Percentiles rank a stretch among this genome's conserved stretches.
Evolutionary conservation across 2,113 vertebrate genomes (phyloP).

Genomic region (Butorides virescens): DNA sequence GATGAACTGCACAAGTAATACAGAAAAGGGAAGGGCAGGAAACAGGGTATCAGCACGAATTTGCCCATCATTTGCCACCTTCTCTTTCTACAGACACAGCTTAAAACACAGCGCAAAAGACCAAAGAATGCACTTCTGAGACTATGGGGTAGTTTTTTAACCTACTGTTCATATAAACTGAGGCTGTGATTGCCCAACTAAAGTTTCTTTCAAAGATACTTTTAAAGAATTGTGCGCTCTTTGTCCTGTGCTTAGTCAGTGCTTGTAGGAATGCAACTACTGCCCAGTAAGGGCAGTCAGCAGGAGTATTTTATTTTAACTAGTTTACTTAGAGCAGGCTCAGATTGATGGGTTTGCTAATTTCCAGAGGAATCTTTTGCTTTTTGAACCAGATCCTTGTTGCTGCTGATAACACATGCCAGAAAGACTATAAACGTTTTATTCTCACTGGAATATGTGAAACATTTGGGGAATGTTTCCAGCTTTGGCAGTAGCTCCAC

Average conservation of each 20-base stretch:
- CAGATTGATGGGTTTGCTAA: neutral
- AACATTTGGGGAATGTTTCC: neutral
- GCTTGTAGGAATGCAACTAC: neutral
- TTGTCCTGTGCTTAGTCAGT: neutral
- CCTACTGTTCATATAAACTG: neutral
- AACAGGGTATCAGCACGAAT: neutral
- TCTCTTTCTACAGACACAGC: neutral
- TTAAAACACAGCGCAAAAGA: neutral
- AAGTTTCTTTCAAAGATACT: neutral
- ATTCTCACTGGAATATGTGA: neutral
- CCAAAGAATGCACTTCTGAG: neutral
- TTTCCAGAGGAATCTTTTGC: neutral
- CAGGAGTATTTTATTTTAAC: neutral
- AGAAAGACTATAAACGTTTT: neutral
- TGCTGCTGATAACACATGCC: neutral
- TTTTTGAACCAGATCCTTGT: neutral
- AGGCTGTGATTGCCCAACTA: neutral
- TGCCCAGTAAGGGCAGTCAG: neutral
- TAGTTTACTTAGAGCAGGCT: neutral
- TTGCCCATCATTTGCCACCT: neutral
- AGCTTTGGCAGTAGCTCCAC: neutral
- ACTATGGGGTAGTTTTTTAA: neutral
- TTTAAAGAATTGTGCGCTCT: neutral
- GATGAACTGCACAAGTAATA: neutral
- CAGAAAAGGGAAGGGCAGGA: neutral